phyloP scores from a whole-genome alignment of 23 tunicate species.

The Clavelina lepadiformis region DNA sequence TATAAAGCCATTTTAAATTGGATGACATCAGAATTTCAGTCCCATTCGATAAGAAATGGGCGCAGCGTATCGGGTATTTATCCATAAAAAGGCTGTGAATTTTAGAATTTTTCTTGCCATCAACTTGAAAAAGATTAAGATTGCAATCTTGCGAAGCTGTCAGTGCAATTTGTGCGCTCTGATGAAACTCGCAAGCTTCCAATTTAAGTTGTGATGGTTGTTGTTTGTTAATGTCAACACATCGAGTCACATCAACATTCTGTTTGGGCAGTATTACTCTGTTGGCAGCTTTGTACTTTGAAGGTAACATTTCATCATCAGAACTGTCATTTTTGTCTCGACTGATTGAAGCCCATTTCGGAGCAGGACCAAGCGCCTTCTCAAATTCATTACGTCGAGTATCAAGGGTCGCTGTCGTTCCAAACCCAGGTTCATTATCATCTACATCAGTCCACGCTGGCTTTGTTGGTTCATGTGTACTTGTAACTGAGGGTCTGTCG shows the following conservation, averaged over 20 bases:
- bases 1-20: conserved; percentile 31
- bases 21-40: conserved; percentile 70
- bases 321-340: neutral
- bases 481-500: neutral
- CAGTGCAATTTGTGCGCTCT: conserved; percentile 60
- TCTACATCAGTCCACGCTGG: conserved; percentile 74
- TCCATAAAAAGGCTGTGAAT: conserved; percentile 82
- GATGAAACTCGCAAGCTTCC: conserved; percentile 80
- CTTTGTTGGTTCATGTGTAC: neutral
- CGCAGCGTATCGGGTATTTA: conserved; percentile 78
- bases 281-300: conserved; percentile 27
- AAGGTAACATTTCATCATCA: conserved; percentile 19
- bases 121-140: conserved; percentile 79
- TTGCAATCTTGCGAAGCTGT: conserved; percentile 78
- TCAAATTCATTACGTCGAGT: conserved; percentile 57
- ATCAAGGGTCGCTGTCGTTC: neutral
- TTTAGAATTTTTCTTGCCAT: conserved; percentile 82
- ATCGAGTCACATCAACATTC: conserved; percentile 37
- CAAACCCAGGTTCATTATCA: conserved; percentile 32
- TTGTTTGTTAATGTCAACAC: conserved; percentile 65
- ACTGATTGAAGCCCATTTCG: conserved; percentile 48
- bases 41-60: conserved; percentile 67
- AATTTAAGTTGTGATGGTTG: conserved; percentile 31
- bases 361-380: conserved; percentile 65
- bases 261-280: conserved; percentile 13